These are phyloP conservation scores for Colletes collaris DNA, from an alignment of 2,888 invertebrate species.

Conservation along the genomic window DNA sequence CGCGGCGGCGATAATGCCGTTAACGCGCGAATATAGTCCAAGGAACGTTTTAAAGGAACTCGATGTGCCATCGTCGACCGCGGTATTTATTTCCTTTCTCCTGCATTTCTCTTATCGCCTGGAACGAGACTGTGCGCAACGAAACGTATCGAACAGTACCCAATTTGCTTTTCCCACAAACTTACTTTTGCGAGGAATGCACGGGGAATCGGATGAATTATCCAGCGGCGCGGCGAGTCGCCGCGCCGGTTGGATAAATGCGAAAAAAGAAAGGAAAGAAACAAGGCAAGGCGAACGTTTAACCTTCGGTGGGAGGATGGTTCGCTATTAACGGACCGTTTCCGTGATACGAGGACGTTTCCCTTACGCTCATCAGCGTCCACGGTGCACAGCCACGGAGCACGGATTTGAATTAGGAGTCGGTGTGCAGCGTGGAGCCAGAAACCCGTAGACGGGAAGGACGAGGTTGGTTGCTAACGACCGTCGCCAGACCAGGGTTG, in stretches of 20 bases:
- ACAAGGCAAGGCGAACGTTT: constrained; percentile 10
- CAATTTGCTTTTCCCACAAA: no score
- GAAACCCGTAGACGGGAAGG: constrained; percentile 39
- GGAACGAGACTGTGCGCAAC: no score
- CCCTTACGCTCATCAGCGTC: constrained; percentile 48
- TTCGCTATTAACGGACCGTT: constrained; percentile 44
- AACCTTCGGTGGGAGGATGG: constrained; percentile 20
- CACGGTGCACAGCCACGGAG: constrained; percentile 32
- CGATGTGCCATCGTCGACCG: constrained; percentile 32
- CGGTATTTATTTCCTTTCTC: constrained; percentile 17
- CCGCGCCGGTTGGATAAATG: no score
- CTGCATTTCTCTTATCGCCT: constrained; percentile 23
- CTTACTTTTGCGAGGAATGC: no score
- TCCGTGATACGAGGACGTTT: constrained; percentile 51
- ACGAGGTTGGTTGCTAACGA: constrained; percentile 79
- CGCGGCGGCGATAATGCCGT: constrained; percentile 76
- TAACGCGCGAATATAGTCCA: constrained; percentile 66
- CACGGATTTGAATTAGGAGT: constrained; percentile 65
- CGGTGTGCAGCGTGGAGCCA: constrained; percentile 38
- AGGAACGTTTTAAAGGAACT: constrained; percentile 62
- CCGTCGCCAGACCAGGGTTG: constrained; percentile 79
- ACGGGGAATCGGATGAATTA: not conserved
- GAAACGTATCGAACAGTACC: no score
- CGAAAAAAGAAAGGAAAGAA: not conserved
- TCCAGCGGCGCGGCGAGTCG: no score